phyloP scores from a whole-genome alignment of 1,140 invertebrate species.

The Hormaphis cornu region DNA sequence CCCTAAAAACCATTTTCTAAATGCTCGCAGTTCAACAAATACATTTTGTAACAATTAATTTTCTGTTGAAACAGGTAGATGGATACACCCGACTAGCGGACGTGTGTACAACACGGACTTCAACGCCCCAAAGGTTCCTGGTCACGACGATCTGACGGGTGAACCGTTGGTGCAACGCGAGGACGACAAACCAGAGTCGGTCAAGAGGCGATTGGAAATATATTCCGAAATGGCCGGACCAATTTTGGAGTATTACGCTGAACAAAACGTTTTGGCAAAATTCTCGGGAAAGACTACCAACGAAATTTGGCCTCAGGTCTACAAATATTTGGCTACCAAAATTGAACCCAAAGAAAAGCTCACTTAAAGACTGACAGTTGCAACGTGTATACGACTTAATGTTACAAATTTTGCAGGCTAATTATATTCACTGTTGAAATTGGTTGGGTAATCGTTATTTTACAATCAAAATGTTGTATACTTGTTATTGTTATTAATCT shows the following conservation, averaged over 20 bases:
- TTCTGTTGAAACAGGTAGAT: conserved; percentile 45
- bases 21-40: too few species aligned
- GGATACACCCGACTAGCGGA: conserved; percentile 82
- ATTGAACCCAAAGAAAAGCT: conserved; percentile 23
- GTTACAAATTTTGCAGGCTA: too few species aligned
- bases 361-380: background rate
- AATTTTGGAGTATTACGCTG: conserved; percentile 72
- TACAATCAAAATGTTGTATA: too few species aligned
- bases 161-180: conserved; percentile 75
- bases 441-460: too few species aligned
- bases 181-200: conserved; percentile 84
- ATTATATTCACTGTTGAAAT: too few species aligned
- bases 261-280: conserved; percentile 62
- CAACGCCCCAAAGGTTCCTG: conserved; percentile 77
- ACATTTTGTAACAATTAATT: background rate
- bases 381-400: too few species aligned
- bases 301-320: conserved; percentile 74
- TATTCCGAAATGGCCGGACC: conserved; percentile 70
- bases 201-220: conserved; percentile 64
- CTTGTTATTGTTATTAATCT: too few species aligned
- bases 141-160: conserved; percentile 84
- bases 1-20: too few species aligned
- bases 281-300: conserved; percentile 78
- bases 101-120: conserved; percentile 90
- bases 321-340: conserved; percentile 35